Evolutionary conservation across 2,888 invertebrate genomes (phyloP), one percentile per base, ranked within the genome.

Genomic region (Mesochorus sp.): DNA sequence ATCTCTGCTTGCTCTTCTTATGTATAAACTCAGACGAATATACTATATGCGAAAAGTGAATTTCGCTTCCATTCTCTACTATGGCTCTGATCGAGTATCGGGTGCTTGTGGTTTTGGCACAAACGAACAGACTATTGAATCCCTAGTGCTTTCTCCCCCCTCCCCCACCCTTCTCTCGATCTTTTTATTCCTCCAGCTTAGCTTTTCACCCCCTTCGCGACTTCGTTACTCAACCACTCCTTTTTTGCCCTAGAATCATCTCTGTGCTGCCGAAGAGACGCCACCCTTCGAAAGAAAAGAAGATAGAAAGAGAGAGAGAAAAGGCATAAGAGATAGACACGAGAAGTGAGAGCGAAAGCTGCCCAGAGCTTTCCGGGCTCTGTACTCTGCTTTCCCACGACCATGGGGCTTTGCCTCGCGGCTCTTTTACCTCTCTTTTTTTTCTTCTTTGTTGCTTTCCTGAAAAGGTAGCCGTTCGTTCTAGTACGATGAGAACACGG

Each of bases 21-120:
- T 61, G 14, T 51, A 37, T 42, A 62, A 44, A 62, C 44, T 34
- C 31, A 62, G 8, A 44, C 31, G 47, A 31, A 49, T 49, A 42
- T 28, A n/a, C n/a, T n/a, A 21, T 26, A 53, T 71, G 55, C 68
- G 68, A 61, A 74, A 57, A 53, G 59, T 49, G 75, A 67, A 59
- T 55, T 59, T 73, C 64, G 34, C 72, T 77, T 76, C 67, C 71
- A 61, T 76, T 80, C 70, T 80, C 74, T 62, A 76, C 61, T 76
- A 68, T 73, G 67, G 66, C 53, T 64, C 82, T 80, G 84, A 83
- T 84, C 82, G 82, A 80, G 82, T 81, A 81, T 81, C 79, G 79
- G 80, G 79, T 83, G 82, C 83, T 78, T 85, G 85, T 76, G 84
- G 85, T 84, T 83, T 81, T 77, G 76, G 72, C 80, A 70, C 79